Percentiles rank a stretch among this genome's conserved stretches.
phyloP scores from a whole-genome alignment of 2,888 invertebrate genomes.

The Ypsolopha scabrella region DNA sequence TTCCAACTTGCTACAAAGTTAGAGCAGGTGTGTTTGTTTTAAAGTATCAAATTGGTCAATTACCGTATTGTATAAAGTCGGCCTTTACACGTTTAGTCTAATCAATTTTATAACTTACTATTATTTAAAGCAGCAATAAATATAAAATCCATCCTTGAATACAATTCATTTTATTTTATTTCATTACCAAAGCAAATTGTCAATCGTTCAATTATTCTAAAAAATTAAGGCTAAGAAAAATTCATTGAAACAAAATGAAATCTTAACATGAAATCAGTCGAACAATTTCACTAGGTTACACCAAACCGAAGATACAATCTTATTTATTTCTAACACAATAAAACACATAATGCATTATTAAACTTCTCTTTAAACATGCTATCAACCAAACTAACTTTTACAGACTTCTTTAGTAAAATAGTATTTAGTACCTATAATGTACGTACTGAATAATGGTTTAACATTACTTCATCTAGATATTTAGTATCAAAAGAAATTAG shows the following conservation, averaged over 20 bases:
- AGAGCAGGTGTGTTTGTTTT: slow-evolving; percentile 47
- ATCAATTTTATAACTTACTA: background rate
- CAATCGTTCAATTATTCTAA: background rate
- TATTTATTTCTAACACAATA: too few species aligned
- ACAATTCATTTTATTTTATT: too few species aligned
- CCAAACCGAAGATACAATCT: too few species aligned
- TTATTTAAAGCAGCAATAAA: background rate
- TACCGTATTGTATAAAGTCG: slow-evolving; percentile 1
- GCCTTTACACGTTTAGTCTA: background rate
- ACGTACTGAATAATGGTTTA: too few species aligned
- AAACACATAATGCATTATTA: too few species aligned
- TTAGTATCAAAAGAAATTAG: too few species aligned
- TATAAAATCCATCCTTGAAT: background rate
- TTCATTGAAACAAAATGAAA: background rate
- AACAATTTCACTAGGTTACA: background rate
- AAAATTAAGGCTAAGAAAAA: background rate
- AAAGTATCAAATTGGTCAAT: slow-evolving; percentile 36
- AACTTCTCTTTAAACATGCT: too few species aligned
- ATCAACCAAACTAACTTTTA: too few species aligned
- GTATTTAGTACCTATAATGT: too few species aligned
- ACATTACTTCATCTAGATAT: too few species aligned
- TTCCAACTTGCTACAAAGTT: background rate
- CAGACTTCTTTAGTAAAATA: too few species aligned
- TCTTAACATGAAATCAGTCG: background rate
- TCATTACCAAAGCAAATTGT: too few species aligned